Percentiles rank a stretch among this genome's conserved stretches.
These are phyloP conservation scores for Myzus persicae DNA, from an alignment of 1,140 invertebrate genomes.

Conservation along the genomic window DNA sequence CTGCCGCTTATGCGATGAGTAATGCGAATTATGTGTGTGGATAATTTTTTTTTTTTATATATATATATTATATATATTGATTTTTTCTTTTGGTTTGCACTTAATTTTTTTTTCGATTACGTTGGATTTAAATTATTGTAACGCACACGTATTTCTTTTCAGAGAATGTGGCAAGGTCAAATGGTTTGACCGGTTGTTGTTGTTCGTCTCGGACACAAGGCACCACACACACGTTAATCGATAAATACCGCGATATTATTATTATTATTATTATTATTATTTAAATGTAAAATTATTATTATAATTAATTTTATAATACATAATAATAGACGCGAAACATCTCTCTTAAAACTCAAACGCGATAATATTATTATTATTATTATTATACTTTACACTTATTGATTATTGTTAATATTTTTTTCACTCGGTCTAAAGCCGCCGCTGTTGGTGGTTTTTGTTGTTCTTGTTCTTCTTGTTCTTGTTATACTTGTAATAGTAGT, in stretches of 20 bases:
- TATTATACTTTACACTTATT: slow-evolving; percentile 16
- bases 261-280: slow-evolving; percentile 47
- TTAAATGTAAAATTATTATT: slow-evolving; percentile 43
- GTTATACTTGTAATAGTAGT: slow-evolving; percentile 17
- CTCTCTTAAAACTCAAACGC: slow-evolving; percentile 20
- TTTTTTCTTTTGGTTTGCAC: slow-evolving; percentile 63
- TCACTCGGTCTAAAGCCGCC: slow-evolving; percentile 27
- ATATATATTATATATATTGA: slow-evolving; percentile 17
- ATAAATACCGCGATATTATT: slow-evolving; percentile 53
- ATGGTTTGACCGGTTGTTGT: slow-evolving; percentile 58
- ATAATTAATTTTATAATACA: slow-evolving; percentile 34
- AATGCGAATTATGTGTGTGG: slow-evolving; percentile 34
- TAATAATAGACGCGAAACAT: slow-evolving; percentile 35
- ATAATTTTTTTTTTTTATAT: slow-evolving; percentile 47
- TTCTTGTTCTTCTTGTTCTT: slow-evolving; percentile 6
- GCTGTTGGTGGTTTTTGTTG: slow-evolving; percentile 13
- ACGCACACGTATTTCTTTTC: slow-evolving; percentile 58
- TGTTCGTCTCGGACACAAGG: slow-evolving; percentile 55
- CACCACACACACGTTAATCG: slow-evolving; percentile 55
- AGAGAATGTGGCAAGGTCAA: slow-evolving; percentile 59
- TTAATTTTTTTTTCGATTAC: slow-evolving; percentile 33
- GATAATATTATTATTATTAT: slow-evolving; percentile 39
- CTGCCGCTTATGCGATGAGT: slow-evolving; percentile 49
- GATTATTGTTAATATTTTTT: slow-evolving; percentile 53
- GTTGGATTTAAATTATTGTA: slow-evolving; percentile 37